Evolutionary conservation across 2,888 invertebrate genomes (phyloP), one percentile per base, ranked within the genome.

Genomic region (Andrena praecox): DNA sequence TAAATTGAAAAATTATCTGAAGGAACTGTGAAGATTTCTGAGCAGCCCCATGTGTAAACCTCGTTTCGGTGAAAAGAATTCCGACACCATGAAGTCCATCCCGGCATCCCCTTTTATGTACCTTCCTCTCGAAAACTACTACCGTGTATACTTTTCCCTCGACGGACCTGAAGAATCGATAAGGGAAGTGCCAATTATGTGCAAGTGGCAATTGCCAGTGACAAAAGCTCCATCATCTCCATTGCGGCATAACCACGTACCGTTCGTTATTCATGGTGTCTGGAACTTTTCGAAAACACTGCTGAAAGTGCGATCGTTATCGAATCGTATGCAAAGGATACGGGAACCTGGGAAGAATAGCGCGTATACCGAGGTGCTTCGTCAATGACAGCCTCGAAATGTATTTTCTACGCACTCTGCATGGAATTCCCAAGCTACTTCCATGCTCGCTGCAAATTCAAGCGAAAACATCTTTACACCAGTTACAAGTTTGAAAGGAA

Each of bases 161-260:
- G 75, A 62, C 59, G 63, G 20, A 76, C 67, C 35, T n/a, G 48
- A 31, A 31, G 50, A 60, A 59, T 73, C 67, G 83, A 83, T 83
- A 76, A 63, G 35, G 48, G 52, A 62, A 84, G 86, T 64, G 74
- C 71, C 84, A 84, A 60, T 76, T 80, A 73, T 62, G 29, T 31
- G 20, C 52, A 52, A 84, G 84, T 79, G 71, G 78, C 78, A 84
- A 86, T 80, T 68, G 74, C 56, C 27, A 24, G 54, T 66, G 74
- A 79, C 80, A 74, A 70, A 74, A 59, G 69, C 33, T 27, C 48
- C 52, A 81, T 67, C 67, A 63, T 75, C 24, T 56, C 56, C 42
- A 42, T 75, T 42, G 54, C 50, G 29, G 54, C 42, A 74, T 70
- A 78, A 59, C 33, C 59, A 12, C 12, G 59, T 56, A 52, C 59